A percentile compares a stretch with the other conserved stretches of the same genome.
phyloP scores from a whole-genome alignment of 2,113 vertebrate genomes.

The Triplophysa rosa region DNA sequence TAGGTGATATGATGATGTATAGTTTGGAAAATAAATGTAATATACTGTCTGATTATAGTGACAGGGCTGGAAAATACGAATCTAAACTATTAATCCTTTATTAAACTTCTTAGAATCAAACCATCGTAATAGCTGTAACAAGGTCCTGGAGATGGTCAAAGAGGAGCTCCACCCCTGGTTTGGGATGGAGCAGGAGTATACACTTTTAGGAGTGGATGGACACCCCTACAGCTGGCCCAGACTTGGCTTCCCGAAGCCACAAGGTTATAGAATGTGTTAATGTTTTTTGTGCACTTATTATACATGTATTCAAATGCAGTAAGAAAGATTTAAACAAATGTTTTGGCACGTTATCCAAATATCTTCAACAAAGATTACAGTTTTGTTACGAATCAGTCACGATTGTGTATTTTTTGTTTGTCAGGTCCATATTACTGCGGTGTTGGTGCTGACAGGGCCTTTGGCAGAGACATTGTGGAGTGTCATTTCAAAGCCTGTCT shows the following conservation, averaged over 20 bases:
- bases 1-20: background rate
- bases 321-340: too few species aligned
- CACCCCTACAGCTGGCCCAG: constrained; percentile 71
- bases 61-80: too few species aligned
- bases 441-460: constrained; percentile 81
- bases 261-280: constrained; percentile 58
- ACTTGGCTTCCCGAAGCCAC: constrained; percentile 63
- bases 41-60: too few species aligned
- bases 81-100: too few species aligned
- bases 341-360: too few species aligned
- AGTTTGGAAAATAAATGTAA: too few species aligned
- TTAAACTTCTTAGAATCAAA: constrained; percentile 70
- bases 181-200: constrained; percentile 76
- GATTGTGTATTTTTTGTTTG: background rate
- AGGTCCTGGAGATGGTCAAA: constrained; percentile 66
- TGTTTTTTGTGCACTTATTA: background rate
- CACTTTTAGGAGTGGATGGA: constrained; percentile 60
- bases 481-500: constrained; percentile 81
- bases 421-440: constrained; percentile 87
- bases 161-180: constrained; percentile 69
- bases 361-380: too few species aligned
- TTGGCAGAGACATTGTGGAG: constrained; percentile 82
- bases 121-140: constrained; percentile 65
- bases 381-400: background rate
- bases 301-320: too few species aligned